Conservation (phyloP, 2,113 vertebrate genomes). For the Rhea pennata region DNA sequence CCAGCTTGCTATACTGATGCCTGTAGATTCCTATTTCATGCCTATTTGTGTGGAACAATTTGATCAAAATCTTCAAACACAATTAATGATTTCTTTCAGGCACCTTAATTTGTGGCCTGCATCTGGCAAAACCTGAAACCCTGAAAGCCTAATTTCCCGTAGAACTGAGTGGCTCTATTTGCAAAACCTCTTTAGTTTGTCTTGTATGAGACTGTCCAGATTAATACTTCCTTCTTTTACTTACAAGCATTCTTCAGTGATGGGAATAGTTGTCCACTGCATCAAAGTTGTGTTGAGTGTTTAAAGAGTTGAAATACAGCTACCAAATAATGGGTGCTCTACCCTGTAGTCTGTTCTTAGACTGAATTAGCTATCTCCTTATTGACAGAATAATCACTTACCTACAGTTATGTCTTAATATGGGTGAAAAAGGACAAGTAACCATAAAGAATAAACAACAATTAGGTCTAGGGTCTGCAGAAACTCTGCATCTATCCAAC, state of each 20-base stretch:
- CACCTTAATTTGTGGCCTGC: not conserved
- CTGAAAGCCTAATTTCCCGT: not conserved
- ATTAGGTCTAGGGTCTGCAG: not conserved
- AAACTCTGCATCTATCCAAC: accelerated
- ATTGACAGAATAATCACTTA: not conserved
- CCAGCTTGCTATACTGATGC: not conserved
- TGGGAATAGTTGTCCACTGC: not conserved
- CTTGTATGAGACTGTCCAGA: not conserved
- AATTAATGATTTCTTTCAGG: not conserved
- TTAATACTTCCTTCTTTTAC: not conserved
- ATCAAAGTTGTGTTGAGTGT: not conserved
- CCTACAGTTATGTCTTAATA: not conserved
- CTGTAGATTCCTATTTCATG: not conserved
- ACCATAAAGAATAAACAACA: not conserved
- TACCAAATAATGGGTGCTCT: not conserved
- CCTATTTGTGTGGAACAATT: not conserved
- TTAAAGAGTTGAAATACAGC: not conserved
- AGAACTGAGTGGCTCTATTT: not conserved
- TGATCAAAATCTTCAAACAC: not conserved
- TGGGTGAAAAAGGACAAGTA: not conserved
- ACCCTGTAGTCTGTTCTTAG: not conserved
- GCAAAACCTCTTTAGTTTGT: not conserved
- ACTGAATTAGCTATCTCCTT: not conserved
- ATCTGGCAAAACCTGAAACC: not conserved
- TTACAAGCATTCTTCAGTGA: not conserved